Base-by-base conservation (phyloP, 2,113 vertebrate genomes). In the Leptodactylus fuscus region DNA sequence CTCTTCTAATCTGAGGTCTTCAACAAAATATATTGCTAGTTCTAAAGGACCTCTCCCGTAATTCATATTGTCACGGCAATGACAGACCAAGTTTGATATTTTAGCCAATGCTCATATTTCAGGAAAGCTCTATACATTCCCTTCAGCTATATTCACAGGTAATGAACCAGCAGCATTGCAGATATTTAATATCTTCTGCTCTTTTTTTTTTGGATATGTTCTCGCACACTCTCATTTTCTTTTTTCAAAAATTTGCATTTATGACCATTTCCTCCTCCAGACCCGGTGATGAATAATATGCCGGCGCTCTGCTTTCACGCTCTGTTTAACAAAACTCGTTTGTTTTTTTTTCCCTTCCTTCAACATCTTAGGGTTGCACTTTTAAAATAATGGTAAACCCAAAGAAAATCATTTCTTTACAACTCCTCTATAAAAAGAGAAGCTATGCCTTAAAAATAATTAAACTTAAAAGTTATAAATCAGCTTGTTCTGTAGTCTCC, bases 371-470 rank as follows among this genome's bases (percentile, higher is more conserved):
- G 65, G 65, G 36, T 86, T 85, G n/a, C 76, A 70, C 49, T 51
- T 86, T 81, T 81, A 86, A 86, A 71, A 81, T 86, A 80, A 81
- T 48, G 62, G 89, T 65, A 87, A 89, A 58, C 48, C 81, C 49
- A 4, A 85, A 18, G 34, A 67, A 36, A 91, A 92, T 88, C 89
- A 89, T 87, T 91, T 90, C 90, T 90, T 87, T 90, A 91, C 88
- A 91, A 90, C 89, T 89, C 58, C 89, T 87, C 87, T 88, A 89
- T 94, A 93, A 91, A 92, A 94, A 91, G 10, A 87, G 91, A 90
- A 91, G 88, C 71, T 78, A 88, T 88, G 89, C 90, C 83, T 83
- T 88, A 89, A 91, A 89, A 93, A 93, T 93, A 93, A 95, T 94
- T 94, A 94, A 95, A 94, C 91, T 69, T 85, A 88, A 91, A 91